Evolutionary conservation across 2,113 vertebrate genomes (phyloP).

Genomic region (Boulengerochromis microlepis): DNA sequence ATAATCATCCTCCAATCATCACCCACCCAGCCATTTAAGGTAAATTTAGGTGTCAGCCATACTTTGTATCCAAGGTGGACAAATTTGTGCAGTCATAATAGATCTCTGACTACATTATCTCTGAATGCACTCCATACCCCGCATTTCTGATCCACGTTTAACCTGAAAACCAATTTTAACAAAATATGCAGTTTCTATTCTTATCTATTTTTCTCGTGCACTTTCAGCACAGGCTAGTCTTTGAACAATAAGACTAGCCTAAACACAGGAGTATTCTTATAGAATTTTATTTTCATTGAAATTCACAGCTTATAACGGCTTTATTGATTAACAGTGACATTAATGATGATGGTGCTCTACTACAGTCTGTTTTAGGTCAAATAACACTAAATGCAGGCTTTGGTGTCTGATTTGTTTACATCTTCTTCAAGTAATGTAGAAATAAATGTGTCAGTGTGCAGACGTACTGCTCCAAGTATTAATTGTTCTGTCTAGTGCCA

Average conservation of each 20-base stretch:
- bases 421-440: neutral
- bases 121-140: neutral
- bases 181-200: neutral
- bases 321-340: neutral
- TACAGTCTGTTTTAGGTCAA: neutral
- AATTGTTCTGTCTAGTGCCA: neutral
- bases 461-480: neutral
- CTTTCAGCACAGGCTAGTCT: neutral
- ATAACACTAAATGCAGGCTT: neutral
- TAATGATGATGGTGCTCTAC: neutral
- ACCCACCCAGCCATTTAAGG: neutral
- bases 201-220: neutral
- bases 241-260: neutral
- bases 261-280: neutral
- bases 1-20: neutral
- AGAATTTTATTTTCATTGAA: neutral
- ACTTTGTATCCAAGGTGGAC: neutral
- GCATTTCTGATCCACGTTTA: neutral
- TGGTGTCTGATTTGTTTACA: neutral
- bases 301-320: neutral
- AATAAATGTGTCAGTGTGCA: neutral
- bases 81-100: neutral
- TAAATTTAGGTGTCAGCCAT: neutral
- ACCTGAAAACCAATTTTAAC: neutral
- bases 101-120: neutral